phyloP scores from a whole-genome alignment of 2,113 vertebrate genomes.

The Megaceryle torquata region DNA sequence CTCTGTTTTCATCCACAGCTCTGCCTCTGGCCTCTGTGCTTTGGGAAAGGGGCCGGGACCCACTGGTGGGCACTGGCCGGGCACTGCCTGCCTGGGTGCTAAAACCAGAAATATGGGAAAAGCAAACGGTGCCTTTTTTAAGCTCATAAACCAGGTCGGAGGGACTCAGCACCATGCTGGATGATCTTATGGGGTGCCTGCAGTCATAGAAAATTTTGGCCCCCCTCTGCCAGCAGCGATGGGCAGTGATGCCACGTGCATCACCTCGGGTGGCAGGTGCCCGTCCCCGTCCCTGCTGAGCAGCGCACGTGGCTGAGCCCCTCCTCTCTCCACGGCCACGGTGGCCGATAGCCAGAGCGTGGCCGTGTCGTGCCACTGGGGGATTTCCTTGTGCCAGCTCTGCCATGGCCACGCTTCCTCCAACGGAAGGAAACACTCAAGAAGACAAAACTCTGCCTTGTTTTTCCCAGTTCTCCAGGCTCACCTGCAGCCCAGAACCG shows the following conservation, averaged over 20 bases:
- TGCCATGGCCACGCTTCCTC: neutral
- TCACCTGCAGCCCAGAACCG: neutral
- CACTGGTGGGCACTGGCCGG: neutral
- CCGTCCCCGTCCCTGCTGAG: rapidly evolving
- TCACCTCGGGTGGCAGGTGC: neutral
- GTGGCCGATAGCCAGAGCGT: neutral
- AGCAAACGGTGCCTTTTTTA: neutral
- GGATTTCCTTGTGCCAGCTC: neutral
- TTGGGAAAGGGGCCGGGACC: neutral
- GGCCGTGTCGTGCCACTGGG: rapidly evolving
- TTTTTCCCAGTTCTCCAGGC: neutral
- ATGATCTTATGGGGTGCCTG: neutral
- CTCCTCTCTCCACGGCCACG: rapidly evolving
- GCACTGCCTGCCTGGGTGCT: neutral
- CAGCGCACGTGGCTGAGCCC: rapidly evolving
- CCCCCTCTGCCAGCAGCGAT: rapidly evolving
- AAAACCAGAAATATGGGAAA: rapidly evolving
- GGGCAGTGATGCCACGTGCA: rapidly evolving
- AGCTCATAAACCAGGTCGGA: neutral
- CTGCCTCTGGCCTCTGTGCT: rapidly evolving
- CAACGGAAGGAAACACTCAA: neutral
- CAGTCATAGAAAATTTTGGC: rapidly evolving
- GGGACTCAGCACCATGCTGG: neutral
- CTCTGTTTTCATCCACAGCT: no score
- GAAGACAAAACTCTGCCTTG: neutral